These are phyloP conservation scores for Mythimna albipuncta DNA, from an alignment of 2,888 invertebrate genomes.

Conservation along the genomic window DNA sequence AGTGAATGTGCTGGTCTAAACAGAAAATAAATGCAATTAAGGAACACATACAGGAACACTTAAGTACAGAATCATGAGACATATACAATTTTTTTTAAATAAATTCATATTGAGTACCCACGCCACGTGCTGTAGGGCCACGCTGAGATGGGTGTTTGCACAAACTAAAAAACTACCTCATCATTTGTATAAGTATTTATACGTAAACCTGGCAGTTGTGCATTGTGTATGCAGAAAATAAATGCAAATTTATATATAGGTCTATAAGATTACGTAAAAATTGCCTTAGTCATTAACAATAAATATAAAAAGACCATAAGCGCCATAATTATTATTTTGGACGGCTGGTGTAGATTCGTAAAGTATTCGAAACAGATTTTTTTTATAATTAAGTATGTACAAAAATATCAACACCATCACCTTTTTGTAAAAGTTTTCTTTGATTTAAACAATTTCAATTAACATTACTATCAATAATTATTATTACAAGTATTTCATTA, in stretches of 20 bases:
- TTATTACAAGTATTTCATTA: slow-evolving; percentile 2
- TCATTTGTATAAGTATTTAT: not conserved
- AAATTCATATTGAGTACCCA: too few relatives aligned
- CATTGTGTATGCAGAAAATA: not conserved
- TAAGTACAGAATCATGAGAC: slow-evolving; percentile 1
- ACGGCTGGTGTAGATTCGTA: not conserved
- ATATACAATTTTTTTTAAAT: not conserved
- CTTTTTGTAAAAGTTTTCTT: not conserved
- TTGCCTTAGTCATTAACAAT: not conserved
- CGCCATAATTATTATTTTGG: not conserved
- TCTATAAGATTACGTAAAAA: not conserved
- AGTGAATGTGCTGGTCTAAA: not conserved
- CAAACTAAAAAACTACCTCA: not conserved
- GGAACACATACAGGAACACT: not conserved
- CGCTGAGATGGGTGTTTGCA: too few relatives aligned
- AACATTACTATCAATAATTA: slow-evolving; percentile 5
- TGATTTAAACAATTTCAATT: slow-evolving; percentile 14
- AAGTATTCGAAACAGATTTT: too few relatives aligned
- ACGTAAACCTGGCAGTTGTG: not conserved
- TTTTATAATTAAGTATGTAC: not conserved
- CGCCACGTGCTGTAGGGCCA: too few relatives aligned
- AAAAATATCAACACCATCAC: slow-evolving; percentile 2
- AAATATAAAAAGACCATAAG: not conserved
- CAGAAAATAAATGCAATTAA: slow-evolving; percentile 23
- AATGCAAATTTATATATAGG: not conserved